A percentile compares a stretch with the other conserved stretches of the same genome.
Conservation (phyloP, 2,113 vertebrate species). For the Ciconia maguari region DNA sequence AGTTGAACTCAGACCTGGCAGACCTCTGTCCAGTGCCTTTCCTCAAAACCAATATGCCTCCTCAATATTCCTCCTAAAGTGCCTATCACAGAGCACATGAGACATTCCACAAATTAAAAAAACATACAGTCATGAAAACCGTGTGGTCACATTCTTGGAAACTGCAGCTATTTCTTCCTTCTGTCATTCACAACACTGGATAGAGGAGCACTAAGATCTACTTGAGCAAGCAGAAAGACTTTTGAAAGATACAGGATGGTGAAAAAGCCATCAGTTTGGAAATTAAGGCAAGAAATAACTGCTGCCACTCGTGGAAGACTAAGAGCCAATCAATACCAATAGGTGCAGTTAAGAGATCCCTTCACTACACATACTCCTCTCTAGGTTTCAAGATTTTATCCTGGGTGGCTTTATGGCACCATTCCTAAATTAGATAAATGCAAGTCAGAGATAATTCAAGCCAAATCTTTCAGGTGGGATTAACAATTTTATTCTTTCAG, state of each 20-base stretch:
- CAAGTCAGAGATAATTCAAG: constrained; percentile 15
- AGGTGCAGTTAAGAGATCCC: not conserved
- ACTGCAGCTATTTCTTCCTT: not conserved
- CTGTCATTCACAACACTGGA: not conserved
- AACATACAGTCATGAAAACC: rapidly evolving
- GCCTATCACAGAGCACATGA: not conserved
- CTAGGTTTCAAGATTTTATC: not conserved
- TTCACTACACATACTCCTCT: not conserved
- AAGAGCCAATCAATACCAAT: not conserved
- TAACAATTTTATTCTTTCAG: not conserved
- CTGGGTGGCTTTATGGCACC: not conserved
- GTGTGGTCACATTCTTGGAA: not conserved
- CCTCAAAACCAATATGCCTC: not conserved
- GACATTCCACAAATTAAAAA: not conserved
- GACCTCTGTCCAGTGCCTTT: not conserved
- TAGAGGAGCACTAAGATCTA: not conserved
- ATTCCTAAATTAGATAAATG: not conserved
- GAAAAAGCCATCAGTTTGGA: not conserved
- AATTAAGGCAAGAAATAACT: not conserved
- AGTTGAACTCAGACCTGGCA: not conserved
- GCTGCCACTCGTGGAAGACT: not conserved
- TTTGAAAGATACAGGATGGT: not conserved
- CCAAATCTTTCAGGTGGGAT: not conserved
- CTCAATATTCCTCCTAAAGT: not conserved
- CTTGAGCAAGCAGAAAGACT: not conserved